Conservation (phyloP, 1,140 invertebrate genomes). For the Scaptodrosophila lebanonensis region DNA sequence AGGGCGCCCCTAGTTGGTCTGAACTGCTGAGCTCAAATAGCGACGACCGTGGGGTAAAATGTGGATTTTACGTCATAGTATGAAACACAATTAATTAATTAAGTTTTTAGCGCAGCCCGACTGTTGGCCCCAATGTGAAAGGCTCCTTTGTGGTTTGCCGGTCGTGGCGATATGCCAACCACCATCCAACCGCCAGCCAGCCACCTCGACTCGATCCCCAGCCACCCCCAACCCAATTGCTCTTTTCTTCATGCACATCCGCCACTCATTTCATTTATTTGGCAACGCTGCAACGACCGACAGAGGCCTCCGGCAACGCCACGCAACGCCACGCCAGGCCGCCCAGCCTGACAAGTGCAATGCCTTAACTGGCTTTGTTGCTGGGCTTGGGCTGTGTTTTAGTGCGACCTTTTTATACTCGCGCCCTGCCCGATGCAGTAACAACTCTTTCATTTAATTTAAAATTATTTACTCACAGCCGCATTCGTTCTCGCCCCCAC, state of each 20-base stretch:
- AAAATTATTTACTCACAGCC: constrained; percentile 57
- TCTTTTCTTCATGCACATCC: neutral
- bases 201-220: too few species aligned
- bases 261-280: neutral
- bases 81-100: constrained; percentile 72
- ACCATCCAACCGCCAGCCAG: neutral
- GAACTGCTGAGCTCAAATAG: too few species aligned
- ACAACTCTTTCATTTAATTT: constrained; percentile 64
- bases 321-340: neutral
- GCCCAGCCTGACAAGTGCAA: too few species aligned
- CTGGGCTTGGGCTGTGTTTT: neutral
- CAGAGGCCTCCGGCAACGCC: too few species aligned
- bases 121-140: constrained; percentile 56
- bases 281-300: too few species aligned
- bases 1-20: too few species aligned
- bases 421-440: constrained; percentile 18
- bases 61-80: constrained; percentile 13
- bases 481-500: neutral
- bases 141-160: constrained; percentile 39
- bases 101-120: constrained; percentile 55
- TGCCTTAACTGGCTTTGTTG: too few species aligned
- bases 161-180: neutral
- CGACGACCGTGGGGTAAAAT: too few species aligned
- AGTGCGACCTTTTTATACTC: neutral
- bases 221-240: neutral